Evolutionary conservation across 2,113 vertebrate genomes (phyloP), one percentile per base, ranked within the genome.

Genomic region (Callocephalon fimbriatum): DNA sequence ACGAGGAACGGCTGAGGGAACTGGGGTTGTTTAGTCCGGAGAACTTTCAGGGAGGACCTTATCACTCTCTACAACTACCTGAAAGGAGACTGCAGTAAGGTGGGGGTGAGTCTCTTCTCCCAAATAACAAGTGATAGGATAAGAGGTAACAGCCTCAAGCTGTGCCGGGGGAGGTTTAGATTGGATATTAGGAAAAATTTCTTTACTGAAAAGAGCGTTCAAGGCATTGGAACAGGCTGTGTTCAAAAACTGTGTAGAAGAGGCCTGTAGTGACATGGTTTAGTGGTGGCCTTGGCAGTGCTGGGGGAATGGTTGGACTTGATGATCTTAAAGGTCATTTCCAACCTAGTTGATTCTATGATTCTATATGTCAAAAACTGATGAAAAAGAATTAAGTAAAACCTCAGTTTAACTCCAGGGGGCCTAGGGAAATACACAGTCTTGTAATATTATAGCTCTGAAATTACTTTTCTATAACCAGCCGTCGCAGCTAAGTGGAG

Each of bases 391-490:
- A 2, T 6, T 25, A n/a, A 44, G 47, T 76, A 88, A 91, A 73
- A 21, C 19, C n/a, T 79, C 59, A 18, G 1, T 56, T 90, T 78
- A 72, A 81, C 56, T 93, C 65, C 66, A 12, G 0, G 16, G 54
- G 56, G 70, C 29, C 48, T 53, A 45, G 18, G 25, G 48, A 85
- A 91, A 92, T 81, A 65, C 35, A 85, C 0, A 14, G 44, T 48
- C 44, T 84, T 26, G 26, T 29, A 93, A 72, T 53, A 82, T 26
- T 44, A 61, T 35, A 85, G 53, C 40, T 82, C 48, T 38, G 40
- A 89, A 95, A 92, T 85, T 14, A 75, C 61, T 84, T 89, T 81
- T 86, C 44, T 61, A 38, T 68, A 85, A 83, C 40, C 61, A 95
- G 68, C 68, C 89, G 66, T 88, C 66, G 59, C 50, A 77, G 68